phyloP scores from a whole-genome alignment of 2,797 vertebrate genomes.

The Selene dorsalis region DNA sequence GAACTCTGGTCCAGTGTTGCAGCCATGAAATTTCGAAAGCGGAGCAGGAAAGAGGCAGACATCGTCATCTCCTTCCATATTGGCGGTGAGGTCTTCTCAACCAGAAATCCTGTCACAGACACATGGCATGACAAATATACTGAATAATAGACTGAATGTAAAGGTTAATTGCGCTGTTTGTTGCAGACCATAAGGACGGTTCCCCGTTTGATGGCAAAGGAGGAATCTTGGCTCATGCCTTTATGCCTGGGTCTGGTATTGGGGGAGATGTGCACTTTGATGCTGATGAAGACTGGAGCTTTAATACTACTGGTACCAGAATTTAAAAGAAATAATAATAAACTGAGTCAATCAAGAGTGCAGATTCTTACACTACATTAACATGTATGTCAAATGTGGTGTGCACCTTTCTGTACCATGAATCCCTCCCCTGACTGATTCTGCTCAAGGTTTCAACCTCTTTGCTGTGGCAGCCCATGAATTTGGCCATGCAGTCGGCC shows the following conservation, averaged over 20 bases:
- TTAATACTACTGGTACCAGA: slow-evolving; percentile 66
- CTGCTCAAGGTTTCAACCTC: slow-evolving; percentile 85
- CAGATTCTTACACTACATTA: background rate
- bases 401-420: background rate
- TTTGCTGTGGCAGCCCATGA: slow-evolving; percentile 91
- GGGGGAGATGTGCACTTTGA: slow-evolving; percentile 82
- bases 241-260: slow-evolving; percentile 68
- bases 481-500: slow-evolving; percentile 90
- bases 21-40: slow-evolving; percentile 55
- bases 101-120: background rate
- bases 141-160: background rate
- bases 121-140: background rate
- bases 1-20: slow-evolving; percentile 73
- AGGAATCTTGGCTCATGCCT: slow-evolving; percentile 79
- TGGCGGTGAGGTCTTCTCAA: slow-evolving; percentile 58
- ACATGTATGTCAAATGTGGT: background rate
- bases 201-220: slow-evolving; percentile 76
- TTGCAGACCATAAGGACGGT: slow-evolving; percentile 76
- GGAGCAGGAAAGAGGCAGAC: slow-evolving; percentile 66
- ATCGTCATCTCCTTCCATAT: slow-evolving; percentile 75
- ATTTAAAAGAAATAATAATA: too few relatives aligned
- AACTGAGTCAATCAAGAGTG: too few relatives aligned
- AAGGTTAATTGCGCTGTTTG: background rate
- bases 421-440: slow-evolving; percentile 1
- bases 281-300: slow-evolving; percentile 76